Evolutionary conservation across 2,888 invertebrate species (phyloP).

Genomic region (Tipula confusa): DNA sequence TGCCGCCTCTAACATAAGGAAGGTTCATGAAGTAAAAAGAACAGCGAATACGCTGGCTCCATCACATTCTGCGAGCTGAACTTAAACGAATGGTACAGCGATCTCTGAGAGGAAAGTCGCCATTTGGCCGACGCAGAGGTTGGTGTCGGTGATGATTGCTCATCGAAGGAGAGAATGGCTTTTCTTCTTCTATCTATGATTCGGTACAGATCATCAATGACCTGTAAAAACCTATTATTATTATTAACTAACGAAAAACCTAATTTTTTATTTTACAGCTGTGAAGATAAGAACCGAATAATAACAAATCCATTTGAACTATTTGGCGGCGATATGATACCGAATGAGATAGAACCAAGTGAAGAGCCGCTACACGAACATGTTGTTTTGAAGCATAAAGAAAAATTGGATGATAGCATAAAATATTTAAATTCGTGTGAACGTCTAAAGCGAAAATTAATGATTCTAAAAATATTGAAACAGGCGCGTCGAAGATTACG

Average conservation of each 20-base stretch:
- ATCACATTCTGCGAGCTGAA: too few relatives aligned
- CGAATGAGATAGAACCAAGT: not conserved
- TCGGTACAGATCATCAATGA: too few relatives aligned
- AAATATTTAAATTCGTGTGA: not conserved
- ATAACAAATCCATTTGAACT: not conserved
- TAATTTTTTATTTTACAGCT: not conserved
- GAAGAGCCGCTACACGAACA: not conserved
- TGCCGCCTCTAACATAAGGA: too few relatives aligned
- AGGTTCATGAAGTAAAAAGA: too few relatives aligned
- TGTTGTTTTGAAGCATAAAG: not conserved
- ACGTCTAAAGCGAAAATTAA: slow-evolving; percentile 13
- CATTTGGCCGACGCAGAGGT: too few relatives aligned
- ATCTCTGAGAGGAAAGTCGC: too few relatives aligned
- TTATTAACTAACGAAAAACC: not conserved
- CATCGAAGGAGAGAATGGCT: too few relatives aligned
- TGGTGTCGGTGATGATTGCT: too few relatives aligned
- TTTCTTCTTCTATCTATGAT: too few relatives aligned
- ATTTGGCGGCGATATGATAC: slow-evolving; percentile 25
- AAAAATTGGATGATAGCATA: not conserved
- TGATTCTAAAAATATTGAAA: slow-evolving; percentile 25
- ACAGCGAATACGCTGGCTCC: too few relatives aligned
- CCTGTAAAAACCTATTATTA: too few relatives aligned
- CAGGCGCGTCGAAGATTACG: slow-evolving; percentile 21
- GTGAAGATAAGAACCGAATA: not conserved
- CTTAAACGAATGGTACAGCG: too few relatives aligned